Evolutionary conservation across 2,113 vertebrate genomes (phyloP).

Genomic region (Muntiacus muntjak): DNA sequence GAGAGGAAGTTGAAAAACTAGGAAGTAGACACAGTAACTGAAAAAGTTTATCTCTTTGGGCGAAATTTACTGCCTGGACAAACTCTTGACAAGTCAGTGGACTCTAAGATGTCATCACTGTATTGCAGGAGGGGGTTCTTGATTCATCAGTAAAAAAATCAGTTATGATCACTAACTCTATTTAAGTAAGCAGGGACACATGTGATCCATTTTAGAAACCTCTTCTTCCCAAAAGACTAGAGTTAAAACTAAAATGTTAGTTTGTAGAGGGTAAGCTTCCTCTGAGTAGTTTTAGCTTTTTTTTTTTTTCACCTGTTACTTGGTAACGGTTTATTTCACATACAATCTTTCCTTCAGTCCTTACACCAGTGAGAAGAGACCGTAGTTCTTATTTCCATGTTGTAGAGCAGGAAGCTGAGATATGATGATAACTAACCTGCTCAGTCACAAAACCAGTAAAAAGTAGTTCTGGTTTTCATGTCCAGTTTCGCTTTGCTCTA

Average conservation of each 20-base stretch:
- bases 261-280: background rate
- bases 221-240: background rate
- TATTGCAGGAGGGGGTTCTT: background rate
- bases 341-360: background rate
- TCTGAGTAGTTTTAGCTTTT: background rate
- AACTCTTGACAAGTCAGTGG: fast-evolving
- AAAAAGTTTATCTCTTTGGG: background rate
- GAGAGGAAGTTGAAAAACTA: background rate
- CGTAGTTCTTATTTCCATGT: background rate
- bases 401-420: background rate
- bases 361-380: background rate
- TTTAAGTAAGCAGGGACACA: background rate
- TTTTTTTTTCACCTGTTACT: background rate
- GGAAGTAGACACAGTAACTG: background rate
- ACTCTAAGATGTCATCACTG: background rate
- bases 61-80: background rate
- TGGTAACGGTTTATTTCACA: background rate
- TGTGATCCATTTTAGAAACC: background rate
- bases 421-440: background rate
- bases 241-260: background rate
- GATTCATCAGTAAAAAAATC: background rate
- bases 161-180: background rate
- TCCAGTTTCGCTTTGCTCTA: background rate
- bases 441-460: background rate
- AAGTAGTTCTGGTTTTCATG: background rate